These are phyloP conservation scores for Theristicus caerulescens DNA, from an alignment of 2,113 vertebrate genomes.

Conservation along the genomic window DNA sequence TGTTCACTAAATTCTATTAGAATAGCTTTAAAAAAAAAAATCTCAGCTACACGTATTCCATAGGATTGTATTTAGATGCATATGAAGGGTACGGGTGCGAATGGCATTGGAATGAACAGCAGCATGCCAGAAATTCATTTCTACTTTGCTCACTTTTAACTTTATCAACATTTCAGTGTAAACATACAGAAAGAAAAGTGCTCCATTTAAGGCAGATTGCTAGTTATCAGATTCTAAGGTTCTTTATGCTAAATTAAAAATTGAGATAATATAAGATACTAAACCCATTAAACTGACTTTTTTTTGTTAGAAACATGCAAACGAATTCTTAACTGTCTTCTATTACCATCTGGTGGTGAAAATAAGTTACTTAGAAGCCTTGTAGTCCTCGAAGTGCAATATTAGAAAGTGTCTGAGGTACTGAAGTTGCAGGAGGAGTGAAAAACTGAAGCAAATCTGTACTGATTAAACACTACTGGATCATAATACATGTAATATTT, in stretches of 20 bases:
- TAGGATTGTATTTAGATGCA: neutral
- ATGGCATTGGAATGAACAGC: neutral
- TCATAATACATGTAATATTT: neutral
- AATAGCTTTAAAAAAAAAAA: neutral
- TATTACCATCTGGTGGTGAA: conserved; percentile 53
- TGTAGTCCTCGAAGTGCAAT: neutral
- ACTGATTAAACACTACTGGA: neutral
- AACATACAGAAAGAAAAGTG: neutral
- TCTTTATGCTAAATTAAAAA: neutral
- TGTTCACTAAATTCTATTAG: neutral
- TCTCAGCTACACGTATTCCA: neutral
- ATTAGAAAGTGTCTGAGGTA: neutral
- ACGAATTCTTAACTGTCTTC: neutral
- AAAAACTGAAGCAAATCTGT: neutral
- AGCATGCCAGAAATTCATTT: neutral
- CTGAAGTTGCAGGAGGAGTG: neutral
- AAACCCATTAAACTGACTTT: neutral
- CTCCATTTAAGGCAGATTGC: neutral
- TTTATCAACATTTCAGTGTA: neutral
- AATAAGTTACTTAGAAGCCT: neutral
- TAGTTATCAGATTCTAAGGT: neutral
- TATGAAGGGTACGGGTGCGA: neutral
- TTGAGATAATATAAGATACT: neutral
- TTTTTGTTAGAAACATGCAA: neutral
- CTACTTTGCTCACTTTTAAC: neutral